Percentiles rank a stretch among this genome's conserved stretches.
Conservation (phyloP, 1,140 invertebrate species). For the Gryllus bimaculatus region DNA sequence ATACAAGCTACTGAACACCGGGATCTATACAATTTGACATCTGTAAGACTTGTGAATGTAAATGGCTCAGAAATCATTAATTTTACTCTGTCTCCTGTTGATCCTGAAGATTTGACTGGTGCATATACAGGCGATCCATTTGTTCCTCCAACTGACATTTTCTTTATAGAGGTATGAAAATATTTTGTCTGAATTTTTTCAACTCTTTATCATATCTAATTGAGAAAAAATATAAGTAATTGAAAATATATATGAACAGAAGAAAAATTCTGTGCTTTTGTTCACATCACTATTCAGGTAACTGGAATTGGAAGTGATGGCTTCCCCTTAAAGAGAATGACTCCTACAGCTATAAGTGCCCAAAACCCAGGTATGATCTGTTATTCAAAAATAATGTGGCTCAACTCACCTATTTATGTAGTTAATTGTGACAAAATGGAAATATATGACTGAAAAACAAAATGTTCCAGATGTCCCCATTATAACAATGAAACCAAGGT, state of each 20-base stretch:
- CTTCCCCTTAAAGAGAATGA: conserved; percentile 37
- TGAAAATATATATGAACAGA: neutral
- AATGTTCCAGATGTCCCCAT: conserved; percentile 6
- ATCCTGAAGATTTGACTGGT: conserved; percentile 25
- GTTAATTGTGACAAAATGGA: too few species aligned
- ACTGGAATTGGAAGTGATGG: conserved; percentile 32
- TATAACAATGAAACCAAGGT: neutral
- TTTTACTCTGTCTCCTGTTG: conserved; percentile 32
- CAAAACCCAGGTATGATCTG: conserved; percentile 31
- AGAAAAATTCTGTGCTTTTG: too few species aligned
- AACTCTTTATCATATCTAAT: neutral
- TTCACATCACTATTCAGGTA: conserved; percentile 27
- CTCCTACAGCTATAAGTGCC: conserved; percentile 36
- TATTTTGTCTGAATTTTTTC: conserved; percentile 18
- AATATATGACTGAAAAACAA: too few species aligned
- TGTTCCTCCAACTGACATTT: conserved; percentile 39
- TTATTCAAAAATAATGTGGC: neutral
- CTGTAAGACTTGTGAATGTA: conserved; percentile 41
- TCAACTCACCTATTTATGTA: too few species aligned
- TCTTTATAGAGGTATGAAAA: conserved; percentile 41
- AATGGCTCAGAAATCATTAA: conserved; percentile 36
- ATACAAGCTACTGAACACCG: conserved; percentile 39
- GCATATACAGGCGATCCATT: conserved; percentile 39
- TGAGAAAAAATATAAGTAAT: neutral
- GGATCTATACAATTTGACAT: conserved; percentile 32